A percentile compares a stretch with the other conserved stretches of the same genome.
These are phyloP conservation scores for Lasaia peninsularis DNA, from an alignment of 1,140 invertebrate species.

Conservation along the genomic window DNA sequence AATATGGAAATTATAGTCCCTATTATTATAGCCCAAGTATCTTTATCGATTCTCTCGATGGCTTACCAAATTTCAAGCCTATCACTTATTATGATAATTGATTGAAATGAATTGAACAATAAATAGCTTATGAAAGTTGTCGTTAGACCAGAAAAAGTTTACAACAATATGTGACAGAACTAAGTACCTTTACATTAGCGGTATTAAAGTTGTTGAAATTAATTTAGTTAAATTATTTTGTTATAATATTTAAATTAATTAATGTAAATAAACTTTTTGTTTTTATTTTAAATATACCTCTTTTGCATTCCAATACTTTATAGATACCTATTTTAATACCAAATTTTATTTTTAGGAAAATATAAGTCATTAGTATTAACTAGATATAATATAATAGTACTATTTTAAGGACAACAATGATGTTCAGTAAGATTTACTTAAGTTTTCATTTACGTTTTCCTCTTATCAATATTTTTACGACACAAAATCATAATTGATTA, in stretches of 20 bases:
- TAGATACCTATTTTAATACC: conserved; percentile 54
- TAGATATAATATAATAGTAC: conserved; percentile 29
- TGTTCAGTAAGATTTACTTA: neutral
- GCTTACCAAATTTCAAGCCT: no score
- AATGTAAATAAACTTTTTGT: conserved; percentile 18
- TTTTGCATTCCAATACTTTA: conserved; percentile 61
- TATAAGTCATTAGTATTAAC: conserved; percentile 60
- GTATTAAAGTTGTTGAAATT: conserved; percentile 38
- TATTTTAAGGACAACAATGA: neutral
- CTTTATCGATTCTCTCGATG: no score
- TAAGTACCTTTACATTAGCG: neutral
- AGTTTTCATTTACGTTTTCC: neutral
- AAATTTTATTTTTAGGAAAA: conserved; percentile 49
- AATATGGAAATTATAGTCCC: no score
- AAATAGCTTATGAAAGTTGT: no score
- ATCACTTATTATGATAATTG: no score
- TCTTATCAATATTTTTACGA: no score
- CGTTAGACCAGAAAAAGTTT: neutral
- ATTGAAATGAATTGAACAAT: no score
- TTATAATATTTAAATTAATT: conserved; percentile 27
- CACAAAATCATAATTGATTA: no score
- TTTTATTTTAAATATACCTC: conserved; percentile 55
- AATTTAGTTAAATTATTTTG: conserved; percentile 32
- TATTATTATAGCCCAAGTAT: no score
- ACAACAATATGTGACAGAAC: neutral